Evolutionary conservation across 2,113 vertebrate species (phyloP).

Genomic region (Taurulus bubalis): DNA sequence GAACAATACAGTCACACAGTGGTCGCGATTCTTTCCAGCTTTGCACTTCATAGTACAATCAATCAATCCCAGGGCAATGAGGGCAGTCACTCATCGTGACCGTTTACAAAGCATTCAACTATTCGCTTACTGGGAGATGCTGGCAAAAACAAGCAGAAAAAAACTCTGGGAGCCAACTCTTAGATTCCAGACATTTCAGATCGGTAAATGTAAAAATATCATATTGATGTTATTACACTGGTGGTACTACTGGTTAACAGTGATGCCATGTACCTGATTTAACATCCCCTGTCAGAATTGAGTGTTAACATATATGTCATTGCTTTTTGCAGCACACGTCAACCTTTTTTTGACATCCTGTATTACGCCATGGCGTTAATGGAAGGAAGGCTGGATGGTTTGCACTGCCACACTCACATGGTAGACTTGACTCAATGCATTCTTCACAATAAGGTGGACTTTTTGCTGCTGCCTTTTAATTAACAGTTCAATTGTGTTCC

Average conservation of each 20-base stretch:
- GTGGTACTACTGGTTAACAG: not conserved
- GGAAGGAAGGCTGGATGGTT: not conserved
- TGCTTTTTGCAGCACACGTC: constrained; percentile 33
- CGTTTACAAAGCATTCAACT: constrained; percentile 19
- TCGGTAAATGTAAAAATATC: not conserved
- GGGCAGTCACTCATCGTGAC: constrained; percentile 39
- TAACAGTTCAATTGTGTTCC: not conserved
- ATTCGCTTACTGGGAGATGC: constrained; percentile 2
- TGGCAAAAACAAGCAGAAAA: constrained; percentile 9
- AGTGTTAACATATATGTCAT: constrained; percentile 26
- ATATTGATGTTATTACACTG: not conserved
- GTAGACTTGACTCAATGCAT: not conserved
- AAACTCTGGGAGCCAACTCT: not conserved
- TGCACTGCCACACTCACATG: not conserved
- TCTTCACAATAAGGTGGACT: not conserved
- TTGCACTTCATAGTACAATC: constrained; percentile 20
- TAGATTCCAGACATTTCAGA: not conserved
- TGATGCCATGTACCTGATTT: constrained; percentile 19
- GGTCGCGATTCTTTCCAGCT: constrained; percentile 45
- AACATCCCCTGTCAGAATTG: constrained; percentile 11
- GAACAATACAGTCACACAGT: constrained; percentile 55
- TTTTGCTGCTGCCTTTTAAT: not conserved
- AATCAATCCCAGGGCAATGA: not conserved
- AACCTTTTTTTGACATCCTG: constrained; percentile 32
- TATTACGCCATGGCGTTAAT: constrained; percentile 35